Base-by-base conservation (phyloP, 30 jellyfish, hydroid and myxozoan species). In the Turritopsis rubra region DNA sequence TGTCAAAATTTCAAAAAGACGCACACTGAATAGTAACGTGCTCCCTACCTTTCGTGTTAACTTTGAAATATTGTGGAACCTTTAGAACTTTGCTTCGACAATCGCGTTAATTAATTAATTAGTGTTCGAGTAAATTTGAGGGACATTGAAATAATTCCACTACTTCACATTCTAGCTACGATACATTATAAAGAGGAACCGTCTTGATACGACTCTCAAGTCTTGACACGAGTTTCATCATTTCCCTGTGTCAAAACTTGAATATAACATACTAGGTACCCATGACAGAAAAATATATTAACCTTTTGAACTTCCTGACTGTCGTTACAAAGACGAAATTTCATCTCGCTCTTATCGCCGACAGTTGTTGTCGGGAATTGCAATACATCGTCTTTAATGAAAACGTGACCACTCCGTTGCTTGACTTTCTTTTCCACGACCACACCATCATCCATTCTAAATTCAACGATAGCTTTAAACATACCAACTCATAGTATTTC, bases 301-400 rank as follows among this genome's bases (percentile, higher is more conserved):
- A 91, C 98, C 92, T 85, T 91, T 87, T 84, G 95, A 8, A 88
- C 79, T 68, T 91, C 98, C 53, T 52, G 66, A 8, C 93, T 85
- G 78, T 87, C 98, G 75, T 91, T 91, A 72, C 98, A 91, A 41
- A 91, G 72, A 60, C 95, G 87, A 71, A 91, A 91, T 74, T 91
- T 85, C 88, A 82, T 27, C 52, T 91, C 96, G 31, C 75, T 20
- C 1, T 75, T 74, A 53, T 85, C 92, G 53, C 98, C 96, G 28
- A 68, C 85, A 52, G 60, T 29, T 0, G 93, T 88, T 28, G 92
- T 71, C 53, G 88, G 79, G 83, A 91, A 91, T 8, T 54, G 41
- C 68, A 91, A 24, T 28, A 53, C 54, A 52, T 91, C 96, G 54
- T 91, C 96, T 66, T 91, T 91, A 65, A 91, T 84, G 54, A 87